Evolutionary conservation across 2,888 invertebrate species (phyloP).

Genomic region (Latrodectus elegans): DNA sequence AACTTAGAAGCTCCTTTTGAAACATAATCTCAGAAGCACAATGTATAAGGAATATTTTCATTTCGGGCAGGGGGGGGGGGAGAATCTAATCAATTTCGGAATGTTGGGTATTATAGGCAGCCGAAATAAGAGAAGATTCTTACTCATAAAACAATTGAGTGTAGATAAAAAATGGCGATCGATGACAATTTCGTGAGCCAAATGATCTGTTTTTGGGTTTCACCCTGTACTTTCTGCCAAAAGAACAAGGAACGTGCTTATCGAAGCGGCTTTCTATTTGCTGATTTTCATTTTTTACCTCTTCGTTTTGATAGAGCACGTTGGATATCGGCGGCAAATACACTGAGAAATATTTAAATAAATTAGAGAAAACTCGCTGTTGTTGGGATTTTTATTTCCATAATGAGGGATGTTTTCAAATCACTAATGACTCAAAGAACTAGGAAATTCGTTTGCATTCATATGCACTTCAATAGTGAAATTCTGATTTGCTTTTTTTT

Average conservation of each 20-base stretch:
- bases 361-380: slow-evolving; percentile 9
- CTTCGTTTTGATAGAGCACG: slow-evolving; percentile 37
- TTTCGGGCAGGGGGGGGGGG: too few relatives aligned
- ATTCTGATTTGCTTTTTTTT: too few relatives aligned
- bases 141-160: slow-evolving; percentile 62
- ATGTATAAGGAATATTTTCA: too few relatives aligned
- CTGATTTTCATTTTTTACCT: neutral
- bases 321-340: neutral
- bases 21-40: too few relatives aligned
- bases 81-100: too few relatives aligned
- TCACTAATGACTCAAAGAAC: too few relatives aligned
- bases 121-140: slow-evolving; percentile 5
- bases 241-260: slow-evolving; percentile 55
- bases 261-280: slow-evolving; percentile 34
- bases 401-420: too few relatives aligned
- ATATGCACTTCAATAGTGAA: too few relatives aligned
- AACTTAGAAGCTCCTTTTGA: too few relatives aligned
- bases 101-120: neutral
- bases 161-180: slow-evolving; percentile 42
- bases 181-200: slow-evolving; percentile 62
- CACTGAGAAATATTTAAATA: slow-evolving; percentile 5
- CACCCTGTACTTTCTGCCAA: neutral
- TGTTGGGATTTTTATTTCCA: too few relatives aligned
- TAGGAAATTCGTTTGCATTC: too few relatives aligned
- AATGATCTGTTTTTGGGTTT: slow-evolving; percentile 47